Percentiles rank a stretch among this genome's conserved stretches.
Evolutionary conservation across 2,113 vertebrate species (phyloP).

Genomic region (Myxocyprinus asiaticus): DNA sequence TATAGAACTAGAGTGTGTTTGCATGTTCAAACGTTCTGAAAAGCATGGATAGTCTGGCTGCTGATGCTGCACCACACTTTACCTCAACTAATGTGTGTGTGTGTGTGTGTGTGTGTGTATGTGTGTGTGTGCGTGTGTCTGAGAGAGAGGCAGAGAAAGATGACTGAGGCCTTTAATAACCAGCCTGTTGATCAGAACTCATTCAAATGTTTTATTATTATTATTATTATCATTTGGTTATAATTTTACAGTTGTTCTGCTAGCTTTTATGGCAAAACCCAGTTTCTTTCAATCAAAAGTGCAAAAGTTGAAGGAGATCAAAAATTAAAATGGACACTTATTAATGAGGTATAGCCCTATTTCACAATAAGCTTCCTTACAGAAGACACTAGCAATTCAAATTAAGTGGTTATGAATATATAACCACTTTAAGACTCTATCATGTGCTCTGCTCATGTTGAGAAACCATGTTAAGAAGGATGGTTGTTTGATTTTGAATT

Average conservation of each 20-base stretch:
- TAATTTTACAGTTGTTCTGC: background rate
- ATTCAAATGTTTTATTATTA: background rate
- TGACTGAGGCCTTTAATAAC: slow-evolving; percentile 29
- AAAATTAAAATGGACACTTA: too few species aligned
- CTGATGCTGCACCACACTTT: slow-evolving; percentile 39
- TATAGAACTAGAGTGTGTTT: slow-evolving; percentile 26
- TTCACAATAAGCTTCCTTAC: slow-evolving; percentile 13
- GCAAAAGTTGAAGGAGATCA: background rate
- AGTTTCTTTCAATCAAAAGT: background rate
- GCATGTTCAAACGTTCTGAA: slow-evolving; percentile 10
- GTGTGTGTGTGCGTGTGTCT: slow-evolving; percentile 28
- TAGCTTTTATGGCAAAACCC: background rate
- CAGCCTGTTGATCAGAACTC: slow-evolving; percentile 28
- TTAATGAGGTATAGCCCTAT: background rate
- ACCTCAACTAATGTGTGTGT: slow-evolving; percentile 26
- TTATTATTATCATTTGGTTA: background rate
- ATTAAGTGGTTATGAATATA: too few species aligned
- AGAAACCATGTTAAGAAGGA: too few species aligned
- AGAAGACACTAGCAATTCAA: background rate
- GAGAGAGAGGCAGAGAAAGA: too few species aligned
- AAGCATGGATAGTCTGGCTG: slow-evolving; percentile 33
- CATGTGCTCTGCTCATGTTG: too few species aligned
- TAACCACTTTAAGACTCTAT: too few species aligned
- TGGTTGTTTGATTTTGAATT: too few species aligned
- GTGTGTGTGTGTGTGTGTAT: background rate